Evolutionary conservation across 2,888 invertebrate species (phyloP).

Genomic region (Oligia strigilis): DNA sequence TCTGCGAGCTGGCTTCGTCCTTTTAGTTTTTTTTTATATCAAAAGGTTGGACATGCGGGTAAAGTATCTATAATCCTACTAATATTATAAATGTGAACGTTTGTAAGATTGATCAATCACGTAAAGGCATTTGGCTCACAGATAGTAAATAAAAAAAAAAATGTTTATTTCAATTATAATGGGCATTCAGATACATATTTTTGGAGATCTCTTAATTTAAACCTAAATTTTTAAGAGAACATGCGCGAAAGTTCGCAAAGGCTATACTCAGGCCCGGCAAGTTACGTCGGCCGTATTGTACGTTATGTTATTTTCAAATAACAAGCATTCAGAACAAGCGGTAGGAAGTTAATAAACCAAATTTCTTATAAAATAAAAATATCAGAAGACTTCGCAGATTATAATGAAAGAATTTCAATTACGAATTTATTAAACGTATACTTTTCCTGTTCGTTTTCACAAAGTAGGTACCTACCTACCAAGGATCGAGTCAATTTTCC

Average conservation of each 20-base stretch:
- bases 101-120: too few species aligned
- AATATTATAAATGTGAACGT: too few species aligned
- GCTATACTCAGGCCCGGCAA: too few species aligned
- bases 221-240: too few species aligned
- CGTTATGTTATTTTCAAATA: neutral
- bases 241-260: too few species aligned
- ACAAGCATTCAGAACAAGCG: neutral
- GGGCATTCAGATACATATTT: too few species aligned
- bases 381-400: neutral
- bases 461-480: neutral
- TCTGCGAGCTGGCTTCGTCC: too few species aligned
- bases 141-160: too few species aligned
- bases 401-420: conserved; percentile 36
- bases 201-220: too few species aligned
- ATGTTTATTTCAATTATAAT: too few species aligned
- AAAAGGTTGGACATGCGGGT: neutral
- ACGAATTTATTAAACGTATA: conserved; percentile 13
- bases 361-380: conserved; percentile 2
- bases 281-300: too few species aligned
- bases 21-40: neutral
- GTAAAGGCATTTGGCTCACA: too few species aligned
- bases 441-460: conserved; percentile 12
- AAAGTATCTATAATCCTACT: neutral
- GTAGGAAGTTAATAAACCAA: conserved; percentile 1
- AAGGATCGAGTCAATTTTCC: neutral